Conservation (phyloP, 2,888 invertebrate species). For the Congeria kusceri region DNA sequence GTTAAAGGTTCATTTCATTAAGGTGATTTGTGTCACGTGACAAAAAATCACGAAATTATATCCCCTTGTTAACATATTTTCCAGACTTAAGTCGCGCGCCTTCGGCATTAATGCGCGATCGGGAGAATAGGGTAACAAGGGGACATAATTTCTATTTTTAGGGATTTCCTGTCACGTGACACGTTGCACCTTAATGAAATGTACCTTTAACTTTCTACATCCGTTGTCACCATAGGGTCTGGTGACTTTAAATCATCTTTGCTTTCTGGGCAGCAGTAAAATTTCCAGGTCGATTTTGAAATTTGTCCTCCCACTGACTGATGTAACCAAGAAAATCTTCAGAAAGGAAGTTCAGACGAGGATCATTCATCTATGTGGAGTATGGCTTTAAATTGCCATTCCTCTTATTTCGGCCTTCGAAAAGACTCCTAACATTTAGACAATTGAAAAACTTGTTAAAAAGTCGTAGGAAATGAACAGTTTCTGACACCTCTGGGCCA, state of each 20-base stretch:
- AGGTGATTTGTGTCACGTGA: no score
- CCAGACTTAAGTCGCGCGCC: no score
- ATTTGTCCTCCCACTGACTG: conserved; percentile 30
- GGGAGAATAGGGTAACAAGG: no score
- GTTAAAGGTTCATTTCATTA: no score
- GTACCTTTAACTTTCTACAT: no score
- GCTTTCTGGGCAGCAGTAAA: conserved; percentile 2
- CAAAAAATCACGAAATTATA: no score
- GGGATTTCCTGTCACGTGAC: no score
- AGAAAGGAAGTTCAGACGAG: conserved; percentile 32
- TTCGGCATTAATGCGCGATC: no score
- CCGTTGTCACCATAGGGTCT: no score
- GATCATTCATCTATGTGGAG: conserved; percentile 25
- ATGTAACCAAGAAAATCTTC: conserved; percentile 49
- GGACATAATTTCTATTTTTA: no score
- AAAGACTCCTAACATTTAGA: background rate
- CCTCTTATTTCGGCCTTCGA: background rate
- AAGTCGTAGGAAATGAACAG: conserved; percentile 40
- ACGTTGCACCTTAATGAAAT: no score
- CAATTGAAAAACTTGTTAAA: background rate
- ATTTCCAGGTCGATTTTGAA: conserved; percentile 14
- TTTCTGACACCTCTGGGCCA: conserved; percentile 31
- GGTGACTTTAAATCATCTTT: conserved; percentile 38
- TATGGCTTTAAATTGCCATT: conserved; percentile 4
- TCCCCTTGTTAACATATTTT: no score